Conservation (phyloP, 92 coral and sea anemone species). For the Epizoanthus illoricatus region DNA sequence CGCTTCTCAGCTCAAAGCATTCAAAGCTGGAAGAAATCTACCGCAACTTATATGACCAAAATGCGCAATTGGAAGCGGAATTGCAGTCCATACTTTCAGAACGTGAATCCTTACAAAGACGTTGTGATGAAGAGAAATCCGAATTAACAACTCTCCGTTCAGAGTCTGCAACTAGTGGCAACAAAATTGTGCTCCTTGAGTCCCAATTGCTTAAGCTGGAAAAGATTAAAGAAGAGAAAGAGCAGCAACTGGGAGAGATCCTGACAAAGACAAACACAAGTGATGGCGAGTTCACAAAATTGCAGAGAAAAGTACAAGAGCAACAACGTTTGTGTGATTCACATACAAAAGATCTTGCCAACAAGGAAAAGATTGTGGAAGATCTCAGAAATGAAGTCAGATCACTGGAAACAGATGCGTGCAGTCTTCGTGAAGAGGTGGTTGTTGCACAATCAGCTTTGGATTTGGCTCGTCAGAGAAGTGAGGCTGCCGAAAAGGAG, state of each 20-base stretch:
- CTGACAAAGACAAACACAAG: slow-evolving; percentile 48
- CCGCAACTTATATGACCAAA: slow-evolving; percentile 60
- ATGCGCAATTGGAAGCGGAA: slow-evolving; percentile 68
- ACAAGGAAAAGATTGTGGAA: slow-evolving; percentile 70
- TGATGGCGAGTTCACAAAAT: slow-evolving; percentile 52
- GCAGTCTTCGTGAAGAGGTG: slow-evolving; percentile 64
- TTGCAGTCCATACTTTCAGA: slow-evolving; percentile 65
- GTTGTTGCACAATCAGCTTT: slow-evolving; percentile 53
- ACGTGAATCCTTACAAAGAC: slow-evolving; percentile 54
- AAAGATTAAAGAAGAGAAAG: slow-evolving; percentile 62
- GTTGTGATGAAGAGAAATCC: slow-evolving; percentile 65
- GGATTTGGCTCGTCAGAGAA: slow-evolving; percentile 68
- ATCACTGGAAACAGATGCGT: slow-evolving; percentile 64
- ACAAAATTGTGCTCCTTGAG: slow-evolving; percentile 64
- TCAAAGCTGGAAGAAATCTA: slow-evolving; percentile 73
- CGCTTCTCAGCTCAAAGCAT: slow-evolving; percentile 61
- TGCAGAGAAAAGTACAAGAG: slow-evolving; percentile 75
- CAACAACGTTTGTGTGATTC: slow-evolving; percentile 59
- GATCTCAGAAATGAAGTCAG: slow-evolving; percentile 59
- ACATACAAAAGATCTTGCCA: slow-evolving; percentile 65
- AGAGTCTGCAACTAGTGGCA: slow-evolving; percentile 57
- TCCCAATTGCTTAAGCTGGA: slow-evolving; percentile 69
- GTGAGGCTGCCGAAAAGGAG: slow-evolving; percentile 67
- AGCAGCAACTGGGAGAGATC: slow-evolving; percentile 50
- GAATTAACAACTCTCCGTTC: slow-evolving; percentile 63